Evolutionary conservation across 2,113 vertebrate species (phyloP).

Genomic region (Eidolon helvum): DNA sequence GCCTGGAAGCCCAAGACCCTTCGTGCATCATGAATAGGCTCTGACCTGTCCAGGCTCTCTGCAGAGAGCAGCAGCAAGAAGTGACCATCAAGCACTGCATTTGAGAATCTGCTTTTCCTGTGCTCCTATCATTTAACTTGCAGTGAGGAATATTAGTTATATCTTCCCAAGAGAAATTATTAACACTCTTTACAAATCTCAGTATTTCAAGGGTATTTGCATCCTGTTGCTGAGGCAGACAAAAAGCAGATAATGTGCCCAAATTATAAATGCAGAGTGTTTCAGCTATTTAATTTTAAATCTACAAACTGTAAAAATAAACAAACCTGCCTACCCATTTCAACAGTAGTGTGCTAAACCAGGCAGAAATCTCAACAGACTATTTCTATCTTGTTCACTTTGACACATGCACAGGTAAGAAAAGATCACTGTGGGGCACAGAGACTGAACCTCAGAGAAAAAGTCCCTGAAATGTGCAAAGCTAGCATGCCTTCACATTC

Average conservation of each 20-base stretch:
- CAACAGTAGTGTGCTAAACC: neutral
- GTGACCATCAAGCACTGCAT: too few species aligned
- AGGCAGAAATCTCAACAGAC: neutral
- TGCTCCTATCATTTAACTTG: fast-evolving
- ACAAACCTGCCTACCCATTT: neutral
- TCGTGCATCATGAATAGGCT: neutral
- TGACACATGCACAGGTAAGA: neutral
- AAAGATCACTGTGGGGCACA: neutral
- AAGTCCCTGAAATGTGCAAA: neutral
- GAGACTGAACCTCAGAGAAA: neutral
- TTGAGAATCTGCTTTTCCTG: fast-evolving
- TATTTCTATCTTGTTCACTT: neutral
- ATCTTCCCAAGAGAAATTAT: neutral
- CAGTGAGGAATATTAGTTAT: neutral
- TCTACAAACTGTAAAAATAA: neutral
- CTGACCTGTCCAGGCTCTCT: too few species aligned
- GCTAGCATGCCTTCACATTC: neutral
- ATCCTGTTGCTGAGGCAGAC: neutral
- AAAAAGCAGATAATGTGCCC: neutral
- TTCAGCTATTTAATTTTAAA: neutral
- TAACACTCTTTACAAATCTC: neutral
- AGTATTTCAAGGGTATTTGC: neutral
- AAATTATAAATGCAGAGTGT: neutral
- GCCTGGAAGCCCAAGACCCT: neutral
- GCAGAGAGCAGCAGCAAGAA: neutral